Conservation (phyloP, 1,140 invertebrate genomes). For the Atta colombica region DNA sequence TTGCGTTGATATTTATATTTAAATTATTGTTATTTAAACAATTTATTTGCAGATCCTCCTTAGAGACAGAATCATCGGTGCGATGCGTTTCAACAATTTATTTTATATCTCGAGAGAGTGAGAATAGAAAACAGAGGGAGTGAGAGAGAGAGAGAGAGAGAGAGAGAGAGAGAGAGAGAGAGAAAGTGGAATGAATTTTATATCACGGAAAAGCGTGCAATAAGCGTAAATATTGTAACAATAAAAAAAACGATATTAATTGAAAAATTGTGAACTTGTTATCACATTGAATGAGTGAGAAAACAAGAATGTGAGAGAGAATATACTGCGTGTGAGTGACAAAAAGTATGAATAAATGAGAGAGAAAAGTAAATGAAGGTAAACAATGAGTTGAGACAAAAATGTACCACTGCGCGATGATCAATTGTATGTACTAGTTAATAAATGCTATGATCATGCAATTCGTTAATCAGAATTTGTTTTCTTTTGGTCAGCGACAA, state of each 20-base stretch:
- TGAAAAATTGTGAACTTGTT: conserved; percentile 84
- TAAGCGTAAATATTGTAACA: conserved; percentile 85
- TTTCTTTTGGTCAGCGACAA: conserved; percentile 26
- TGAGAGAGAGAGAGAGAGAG: conserved; percentile 30
- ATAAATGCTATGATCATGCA: conserved; percentile 85
- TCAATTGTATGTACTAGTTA: conserved; percentile 83
- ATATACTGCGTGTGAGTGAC: background rate
- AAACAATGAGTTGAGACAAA: conserved; percentile 70
- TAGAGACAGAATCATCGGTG: conserved; percentile 80
- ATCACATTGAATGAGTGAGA: conserved; percentile 77
- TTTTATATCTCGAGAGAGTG: conserved; percentile 82
- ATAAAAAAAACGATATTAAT: conserved; percentile 84
- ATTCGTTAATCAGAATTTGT: conserved; percentile 73
- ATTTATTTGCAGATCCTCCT: conserved; percentile 82
- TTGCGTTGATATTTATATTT: conserved; percentile 84
- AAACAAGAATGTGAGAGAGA: conserved; percentile 34
- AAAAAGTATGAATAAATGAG: conserved; percentile 46
- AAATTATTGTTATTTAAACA: conserved; percentile 82
- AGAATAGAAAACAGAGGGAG: conserved; percentile 69
- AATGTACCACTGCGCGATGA: conserved; percentile 80
- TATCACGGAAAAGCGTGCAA: conserved; percentile 85
- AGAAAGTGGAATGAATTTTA: conserved; percentile 81
- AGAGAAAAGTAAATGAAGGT: conserved; percentile 34
- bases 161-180: background rate
- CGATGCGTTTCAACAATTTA: conserved; percentile 82